Percentiles rank a stretch among this genome's conserved stretches.
These are phyloP conservation scores for Agriopis leucophaearia DNA, from an alignment of 2,888 invertebrate genomes.

Conservation along the genomic window DNA sequence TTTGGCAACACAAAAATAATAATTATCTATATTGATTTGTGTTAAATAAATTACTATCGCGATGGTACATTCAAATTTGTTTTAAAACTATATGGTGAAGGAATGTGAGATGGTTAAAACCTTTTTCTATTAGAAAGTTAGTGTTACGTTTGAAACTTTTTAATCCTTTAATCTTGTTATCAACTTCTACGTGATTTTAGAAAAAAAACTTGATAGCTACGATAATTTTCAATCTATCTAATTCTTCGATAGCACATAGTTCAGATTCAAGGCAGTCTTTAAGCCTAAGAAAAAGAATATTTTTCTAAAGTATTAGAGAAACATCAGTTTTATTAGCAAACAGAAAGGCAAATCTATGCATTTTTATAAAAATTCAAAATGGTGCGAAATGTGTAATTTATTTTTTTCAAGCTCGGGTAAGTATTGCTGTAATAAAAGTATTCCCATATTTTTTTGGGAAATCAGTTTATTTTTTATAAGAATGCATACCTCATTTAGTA, in stretches of 20 bases:
- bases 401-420: constrained; percentile 64
- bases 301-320: constrained; percentile 71
- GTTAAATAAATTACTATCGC: constrained; percentile 60
- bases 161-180: constrained; percentile 56
- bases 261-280: constrained; percentile 68
- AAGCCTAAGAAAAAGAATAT: constrained; percentile 71
- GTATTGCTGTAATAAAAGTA: constrained; percentile 58
- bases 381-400: constrained; percentile 56
- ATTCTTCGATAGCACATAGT: constrained; percentile 56
- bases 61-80: constrained; percentile 64
- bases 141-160: constrained; percentile 57
- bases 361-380: constrained; percentile 68
- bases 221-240: constrained; percentile 53
- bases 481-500: constrained; percentile 61
- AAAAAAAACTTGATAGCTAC: constrained; percentile 39
- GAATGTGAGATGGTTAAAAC: constrained; percentile 49
- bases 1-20: constrained; percentile 70
- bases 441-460: constrained; percentile 54
- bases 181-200: constrained; percentile 44
- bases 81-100: constrained; percentile 56
- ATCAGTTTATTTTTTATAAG: constrained; percentile 61
- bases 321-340: constrained; percentile 23
- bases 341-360: constrained; percentile 57
- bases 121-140: constrained; percentile 52
- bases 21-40: constrained; percentile 46